These are phyloP conservation scores for Haliclona indistincta DNA, from an alignment of 37 sponge, comb jelly and placozoan species.

Conservation along the genomic window DNA sequence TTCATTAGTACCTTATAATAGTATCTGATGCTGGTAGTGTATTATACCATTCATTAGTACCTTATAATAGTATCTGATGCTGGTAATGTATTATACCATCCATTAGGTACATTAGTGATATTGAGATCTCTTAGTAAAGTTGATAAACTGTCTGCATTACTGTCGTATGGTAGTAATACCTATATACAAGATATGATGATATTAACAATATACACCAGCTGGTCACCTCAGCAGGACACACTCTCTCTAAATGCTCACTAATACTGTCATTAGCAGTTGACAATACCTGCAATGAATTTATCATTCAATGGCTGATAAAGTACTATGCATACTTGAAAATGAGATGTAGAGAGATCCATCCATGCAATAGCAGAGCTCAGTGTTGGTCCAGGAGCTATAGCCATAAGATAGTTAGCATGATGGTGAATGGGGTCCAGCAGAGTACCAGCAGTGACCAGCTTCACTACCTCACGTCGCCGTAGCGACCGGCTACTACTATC, in stretches of 20 bases:
- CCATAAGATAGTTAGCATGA: constrained; percentile 78
- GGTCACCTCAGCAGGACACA: constrained; percentile 78
- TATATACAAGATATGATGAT: no score
- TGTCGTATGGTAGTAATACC: no score
- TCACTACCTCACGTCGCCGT: constrained; percentile 57
- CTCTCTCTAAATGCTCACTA: constrained; percentile 79
- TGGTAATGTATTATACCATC: no score
- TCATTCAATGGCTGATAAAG: background rate
- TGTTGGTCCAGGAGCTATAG: constrained; percentile 55
- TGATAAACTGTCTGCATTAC: no score
- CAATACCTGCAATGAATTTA: background rate
- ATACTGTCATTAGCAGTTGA: constrained; percentile 10
- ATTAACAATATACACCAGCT: no score
- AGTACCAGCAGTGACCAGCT: constrained; percentile 85
- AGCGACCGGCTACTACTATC: constrained; percentile 26
- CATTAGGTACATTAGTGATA: no score
- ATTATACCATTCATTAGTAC: no score
- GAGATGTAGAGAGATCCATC: constrained; percentile 79
- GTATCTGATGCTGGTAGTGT: no score
- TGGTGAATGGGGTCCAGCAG: constrained; percentile 71
- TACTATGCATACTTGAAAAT: constrained; percentile 54
- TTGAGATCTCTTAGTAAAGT: no score
- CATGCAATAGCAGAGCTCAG: constrained; percentile 74
- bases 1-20: no score
- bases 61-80: no score